Conservation (phyloP, 2,113 vertebrate genomes). For the Rhinolophus sinicus region DNA sequence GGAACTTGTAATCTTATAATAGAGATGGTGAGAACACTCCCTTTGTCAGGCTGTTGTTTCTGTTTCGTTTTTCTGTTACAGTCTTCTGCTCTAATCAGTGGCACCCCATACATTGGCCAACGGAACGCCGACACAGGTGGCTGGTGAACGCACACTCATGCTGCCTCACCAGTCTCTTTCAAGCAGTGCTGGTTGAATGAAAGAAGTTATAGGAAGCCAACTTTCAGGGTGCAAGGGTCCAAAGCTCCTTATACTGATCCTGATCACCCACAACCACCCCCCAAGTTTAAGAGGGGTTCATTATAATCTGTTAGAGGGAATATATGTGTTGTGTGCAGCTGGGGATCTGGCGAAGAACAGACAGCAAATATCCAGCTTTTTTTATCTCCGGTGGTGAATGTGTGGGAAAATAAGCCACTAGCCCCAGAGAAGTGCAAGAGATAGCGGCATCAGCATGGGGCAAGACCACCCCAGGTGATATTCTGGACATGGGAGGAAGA, state of each 20-base stretch:
- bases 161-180: not conserved
- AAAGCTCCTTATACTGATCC: not conserved
- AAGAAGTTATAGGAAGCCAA: not conserved
- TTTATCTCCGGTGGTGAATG: not conserved
- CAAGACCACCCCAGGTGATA: too few relatives aligned
- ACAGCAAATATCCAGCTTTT: not conserved
- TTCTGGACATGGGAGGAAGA: not conserved
- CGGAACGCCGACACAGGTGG: fast-evolving
- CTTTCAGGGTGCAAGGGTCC: not conserved
- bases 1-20: not conserved
- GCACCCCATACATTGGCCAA: not conserved
- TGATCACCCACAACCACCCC: not conserved
- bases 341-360: too few relatives aligned
- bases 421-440: not conserved
- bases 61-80: not conserved
- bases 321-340: not conserved
- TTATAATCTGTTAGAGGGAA: not conserved
- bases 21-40: not conserved
- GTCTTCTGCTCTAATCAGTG: not conserved
- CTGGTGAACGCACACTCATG: fast-evolving
- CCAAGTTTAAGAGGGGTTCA: not conserved
- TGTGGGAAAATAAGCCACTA: not conserved
- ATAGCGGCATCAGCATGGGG: not conserved
- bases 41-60: not conserved
- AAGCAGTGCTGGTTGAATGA: not conserved